Conservation (phyloP, 2,888 invertebrate genomes). For the Galerucella calmariensis region DNA sequence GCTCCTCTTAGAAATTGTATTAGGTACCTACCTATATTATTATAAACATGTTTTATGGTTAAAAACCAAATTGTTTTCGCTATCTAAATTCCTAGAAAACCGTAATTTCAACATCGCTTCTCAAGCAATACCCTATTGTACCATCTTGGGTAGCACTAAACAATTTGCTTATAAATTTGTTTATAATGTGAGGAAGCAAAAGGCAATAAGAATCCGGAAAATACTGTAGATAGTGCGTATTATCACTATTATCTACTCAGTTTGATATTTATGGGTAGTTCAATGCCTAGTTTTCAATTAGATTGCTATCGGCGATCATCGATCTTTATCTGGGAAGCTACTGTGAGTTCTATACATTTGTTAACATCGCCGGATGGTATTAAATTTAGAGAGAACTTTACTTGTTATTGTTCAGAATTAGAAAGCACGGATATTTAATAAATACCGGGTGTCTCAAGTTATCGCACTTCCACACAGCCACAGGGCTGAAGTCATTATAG, state of each 20-base stretch:
- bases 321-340: slow-evolving; percentile 58
- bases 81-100: background rate
- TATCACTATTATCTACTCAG: slow-evolving; percentile 44
- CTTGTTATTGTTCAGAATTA: background rate
- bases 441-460: too few species aligned
- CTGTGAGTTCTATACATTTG: slow-evolving; percentile 52
- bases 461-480: too few species aligned
- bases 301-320: slow-evolving; percentile 60
- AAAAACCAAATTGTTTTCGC: background rate
- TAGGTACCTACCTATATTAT: too few species aligned
- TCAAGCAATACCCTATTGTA: slow-evolving; percentile 22
- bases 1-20: too few species aligned
- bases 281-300: slow-evolving; percentile 57
- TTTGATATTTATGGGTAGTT: slow-evolving; percentile 47
- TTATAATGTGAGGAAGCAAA: slow-evolving; percentile 34
- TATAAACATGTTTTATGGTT: background rate
- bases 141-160: slow-evolving; percentile 39
- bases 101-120: background rate
- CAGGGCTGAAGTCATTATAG: too few species aligned
- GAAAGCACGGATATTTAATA: background rate
- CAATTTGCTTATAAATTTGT: slow-evolving; percentile 60
- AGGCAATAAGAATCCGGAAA: slow-evolving; percentile 40
- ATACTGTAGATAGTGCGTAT: slow-evolving; percentile 37
- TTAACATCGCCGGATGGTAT: slow-evolving; percentile 47
- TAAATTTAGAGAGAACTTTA: slow-evolving; percentile 25